These are phyloP conservation scores for Eustalomyia histrio DNA, from an alignment of 2,888 invertebrate species.

Conservation along the genomic window DNA sequence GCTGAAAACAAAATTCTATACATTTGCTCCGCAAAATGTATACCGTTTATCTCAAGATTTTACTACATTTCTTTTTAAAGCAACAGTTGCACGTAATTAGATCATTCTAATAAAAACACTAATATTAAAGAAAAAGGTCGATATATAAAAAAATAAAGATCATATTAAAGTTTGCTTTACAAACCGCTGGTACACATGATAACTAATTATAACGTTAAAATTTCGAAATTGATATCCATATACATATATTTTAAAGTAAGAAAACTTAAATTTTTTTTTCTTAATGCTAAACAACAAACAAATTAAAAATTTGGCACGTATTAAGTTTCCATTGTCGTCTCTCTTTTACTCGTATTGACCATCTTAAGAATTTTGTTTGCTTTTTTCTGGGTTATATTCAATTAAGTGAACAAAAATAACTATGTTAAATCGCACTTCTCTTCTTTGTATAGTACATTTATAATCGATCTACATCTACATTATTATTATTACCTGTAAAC, in stretches of 20 bases:
- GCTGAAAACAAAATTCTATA: no score
- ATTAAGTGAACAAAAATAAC: background rate
- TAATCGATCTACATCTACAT: slow-evolving; percentile 13
- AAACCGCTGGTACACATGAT: background rate
- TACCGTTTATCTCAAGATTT: no score
- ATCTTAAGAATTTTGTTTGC: slow-evolving; percentile 11
- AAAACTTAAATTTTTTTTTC: no score
- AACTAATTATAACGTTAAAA: background rate
- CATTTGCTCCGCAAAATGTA: no score
- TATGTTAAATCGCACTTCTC: background rate
- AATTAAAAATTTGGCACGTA: slow-evolving; percentile 33
- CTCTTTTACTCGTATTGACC: background rate
- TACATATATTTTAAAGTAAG: background rate
- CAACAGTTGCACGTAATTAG: background rate
- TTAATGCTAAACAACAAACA: slow-evolving; percentile 1
- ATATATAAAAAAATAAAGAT: no score
- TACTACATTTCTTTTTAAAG: background rate
- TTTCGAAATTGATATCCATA: no score
- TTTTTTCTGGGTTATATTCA: slow-evolving; percentile 4
- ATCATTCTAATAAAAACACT: no score
- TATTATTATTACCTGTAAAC: slow-evolving; percentile 17
- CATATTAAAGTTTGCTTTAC: background rate
- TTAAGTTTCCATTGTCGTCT: slow-evolving; percentile 26
- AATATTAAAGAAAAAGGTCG: no score
- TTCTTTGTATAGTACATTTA: slow-evolving; percentile 11